Evolutionary conservation across 2,797 vertebrate genomes (phyloP).

Genomic region (Hydrocynus forskahlii): DNA sequence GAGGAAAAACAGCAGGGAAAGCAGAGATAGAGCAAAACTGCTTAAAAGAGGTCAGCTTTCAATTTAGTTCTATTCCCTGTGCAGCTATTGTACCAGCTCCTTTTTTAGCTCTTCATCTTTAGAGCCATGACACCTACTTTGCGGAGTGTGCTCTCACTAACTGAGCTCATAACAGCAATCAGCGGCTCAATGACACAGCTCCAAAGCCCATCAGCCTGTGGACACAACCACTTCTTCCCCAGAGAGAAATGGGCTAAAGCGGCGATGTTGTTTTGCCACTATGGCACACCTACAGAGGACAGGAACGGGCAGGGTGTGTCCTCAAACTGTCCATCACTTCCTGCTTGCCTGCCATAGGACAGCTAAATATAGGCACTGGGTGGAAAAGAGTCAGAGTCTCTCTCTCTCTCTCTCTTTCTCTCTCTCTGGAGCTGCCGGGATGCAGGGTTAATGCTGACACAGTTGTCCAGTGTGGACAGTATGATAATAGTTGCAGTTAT

Average conservation of each 20-base stretch:
- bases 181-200: slow-evolving; percentile 41
- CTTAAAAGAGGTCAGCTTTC: slow-evolving; percentile 78
- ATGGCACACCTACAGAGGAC: slow-evolving; percentile 60
- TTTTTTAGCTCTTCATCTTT: slow-evolving; percentile 59
- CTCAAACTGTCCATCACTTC: slow-evolving; percentile 68
- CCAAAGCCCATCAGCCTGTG: slow-evolving; percentile 42
- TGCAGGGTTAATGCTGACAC: slow-evolving; percentile 37
- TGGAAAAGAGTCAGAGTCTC: slow-evolving; percentile 52
- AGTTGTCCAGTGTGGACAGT: neutral
- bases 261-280: slow-evolving; percentile 42
- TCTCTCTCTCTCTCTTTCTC: slow-evolving; percentile 35
- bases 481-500: neutral
- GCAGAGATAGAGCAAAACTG: slow-evolving; percentile 54
- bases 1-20: slow-evolving; percentile 14
- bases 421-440: slow-evolving; percentile 43
- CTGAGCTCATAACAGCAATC: slow-evolving; percentile 45
- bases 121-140: slow-evolving; percentile 47
- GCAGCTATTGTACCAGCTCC: slow-evolving; percentile 55
- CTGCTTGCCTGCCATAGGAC: slow-evolving; percentile 56
- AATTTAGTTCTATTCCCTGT: slow-evolving; percentile 74
- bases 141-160: slow-evolving; percentile 36
- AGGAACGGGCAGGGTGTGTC: slow-evolving; percentile 62
- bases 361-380: slow-evolving; percentile 66
- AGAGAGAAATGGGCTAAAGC: slow-evolving; percentile 12
- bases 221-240: slow-evolving; percentile 36